Evolutionary conservation across 2,888 invertebrate species (phyloP), one percentile per base, ranked within the genome.

Genomic region (Hirtodrosophila alboralis): DNA sequence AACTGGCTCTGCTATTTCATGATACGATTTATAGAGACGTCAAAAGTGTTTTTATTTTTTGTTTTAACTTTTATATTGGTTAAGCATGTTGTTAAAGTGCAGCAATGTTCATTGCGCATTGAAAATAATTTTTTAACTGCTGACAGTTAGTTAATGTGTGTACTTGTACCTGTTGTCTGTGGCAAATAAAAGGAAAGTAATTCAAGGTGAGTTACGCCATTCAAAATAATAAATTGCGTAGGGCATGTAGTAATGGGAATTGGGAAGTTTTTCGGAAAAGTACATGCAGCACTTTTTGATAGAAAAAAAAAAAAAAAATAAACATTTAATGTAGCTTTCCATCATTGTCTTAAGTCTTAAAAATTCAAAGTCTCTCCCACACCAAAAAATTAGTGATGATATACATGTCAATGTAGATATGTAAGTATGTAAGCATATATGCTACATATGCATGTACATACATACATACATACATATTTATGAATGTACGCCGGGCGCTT

Each of bases 141-240:
- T 14, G 23, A 52, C 40, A 37, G 44, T 43, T 14, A 43, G 26
- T 28, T 26, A 51, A 34, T 45, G 31, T 31, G 31, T 31, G 14
- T 41, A 33, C 18, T 12, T 37, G 31, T 44, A 33, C 18, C 12
- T 37, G 31, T 38, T 27, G 6, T 27, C 16, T 34, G 43, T 40
- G 47, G 37, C 21, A 41, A 41, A 53, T 31, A 56, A 64, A 75
- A 49, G 51, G 47, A 62, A 67, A 51, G 33, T 63, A 76, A 79
- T 74, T 80, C 84, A 79, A 79, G 84, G 84, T 79, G 59, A 79
- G 40, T 54, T 65, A 21, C 56, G 33, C 36, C 48, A 67, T 70
- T 59, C 47, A 31, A 34, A 40, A 38, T 9, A 5, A 16, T n/a
- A 36, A 60, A 53, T 61, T 54, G 23, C 16, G 43, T 30, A 47